Evolutionary conservation across 2,113 vertebrate genomes (phyloP).

Genomic region (Tetrax tetrax): DNA sequence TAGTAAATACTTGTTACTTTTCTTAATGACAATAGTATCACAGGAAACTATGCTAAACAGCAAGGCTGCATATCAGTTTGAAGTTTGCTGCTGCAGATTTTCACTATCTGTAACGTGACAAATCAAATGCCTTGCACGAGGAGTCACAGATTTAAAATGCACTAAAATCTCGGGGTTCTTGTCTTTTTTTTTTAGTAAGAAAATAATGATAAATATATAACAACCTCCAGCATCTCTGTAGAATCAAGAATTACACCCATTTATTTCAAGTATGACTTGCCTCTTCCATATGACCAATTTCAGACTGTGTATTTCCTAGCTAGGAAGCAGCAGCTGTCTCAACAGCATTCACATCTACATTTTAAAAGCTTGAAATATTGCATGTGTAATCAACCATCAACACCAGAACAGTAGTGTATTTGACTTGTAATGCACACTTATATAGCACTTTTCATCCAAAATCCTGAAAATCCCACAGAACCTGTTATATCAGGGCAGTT

Average conservation of each 20-base stretch:
- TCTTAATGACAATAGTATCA: neutral
- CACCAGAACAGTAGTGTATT: neutral
- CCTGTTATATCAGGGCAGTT: neutral
- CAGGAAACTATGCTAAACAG: neutral
- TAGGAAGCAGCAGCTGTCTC: neutral
- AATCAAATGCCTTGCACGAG: neutral
- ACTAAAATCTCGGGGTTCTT: neutral
- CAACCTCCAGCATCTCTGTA: neutral
- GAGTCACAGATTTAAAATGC: neutral
- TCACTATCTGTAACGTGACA: neutral
- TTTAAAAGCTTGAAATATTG: slow-evolving; percentile 25
- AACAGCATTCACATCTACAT: neutral
- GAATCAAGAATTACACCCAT: neutral
- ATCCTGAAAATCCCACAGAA: neutral
- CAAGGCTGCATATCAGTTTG: neutral
- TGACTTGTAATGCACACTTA: neutral
- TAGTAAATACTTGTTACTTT: neutral
- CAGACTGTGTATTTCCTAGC: neutral
- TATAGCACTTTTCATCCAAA: neutral
- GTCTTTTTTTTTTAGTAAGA: neutral
- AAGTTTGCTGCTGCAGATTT: neutral
- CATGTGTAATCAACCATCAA: slow-evolving; percentile 4
- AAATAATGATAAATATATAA: neutral
- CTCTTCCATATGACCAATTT: neutral
- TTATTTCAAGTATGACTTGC: neutral